These are phyloP conservation scores for Drosophila fulvimacula DNA, from an alignment of 2,888 invertebrate species.

Conservation along the genomic window DNA sequence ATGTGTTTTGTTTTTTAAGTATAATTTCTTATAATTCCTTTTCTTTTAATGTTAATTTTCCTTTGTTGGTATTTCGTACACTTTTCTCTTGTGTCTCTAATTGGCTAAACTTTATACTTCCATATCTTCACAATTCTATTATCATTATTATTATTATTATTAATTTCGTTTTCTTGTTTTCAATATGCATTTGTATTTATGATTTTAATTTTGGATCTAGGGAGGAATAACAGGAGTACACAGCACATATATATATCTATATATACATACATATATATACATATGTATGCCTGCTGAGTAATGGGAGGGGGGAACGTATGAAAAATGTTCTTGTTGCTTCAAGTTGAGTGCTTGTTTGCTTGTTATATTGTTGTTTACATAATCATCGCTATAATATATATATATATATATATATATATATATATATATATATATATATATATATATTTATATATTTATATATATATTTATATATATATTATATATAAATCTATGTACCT, in stretches of 20 bases:
- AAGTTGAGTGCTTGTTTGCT: conserved; percentile 46
- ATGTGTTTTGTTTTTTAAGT: conserved; percentile 58
- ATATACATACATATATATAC: not conserved
- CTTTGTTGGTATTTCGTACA: conserved; percentile 54
- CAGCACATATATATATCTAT: conserved; percentile 6
- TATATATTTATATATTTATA: conserved; percentile 28
- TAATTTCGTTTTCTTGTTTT: conserved; percentile 36
- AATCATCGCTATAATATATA: conserved; percentile 63
- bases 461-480: conserved; percentile 28
- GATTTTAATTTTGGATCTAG: conserved; percentile 42
- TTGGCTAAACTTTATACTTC: conserved; percentile 77
- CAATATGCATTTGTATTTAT: conserved; percentile 52
- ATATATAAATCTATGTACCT: conserved; percentile 61
- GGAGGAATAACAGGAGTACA: conserved; percentile 5
- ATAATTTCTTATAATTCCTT: conserved; percentile 63
- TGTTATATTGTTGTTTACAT: conserved; percentile 54
- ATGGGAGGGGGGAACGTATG: conserved; percentile 45
- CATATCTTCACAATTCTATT: conserved; percentile 66
- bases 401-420: conserved; percentile 41
- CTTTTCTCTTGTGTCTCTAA: conserved; percentile 70
- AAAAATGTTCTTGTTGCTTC: conserved; percentile 48
- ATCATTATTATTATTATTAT: conserved; percentile 26
- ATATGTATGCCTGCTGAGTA: not conserved
- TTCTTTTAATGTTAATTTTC: conserved; percentile 36
- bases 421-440: conserved; percentile 40